Evolutionary conservation across 1,140 invertebrate species (phyloP).

Genomic region (Leptestheria dahalacensis): DNA sequence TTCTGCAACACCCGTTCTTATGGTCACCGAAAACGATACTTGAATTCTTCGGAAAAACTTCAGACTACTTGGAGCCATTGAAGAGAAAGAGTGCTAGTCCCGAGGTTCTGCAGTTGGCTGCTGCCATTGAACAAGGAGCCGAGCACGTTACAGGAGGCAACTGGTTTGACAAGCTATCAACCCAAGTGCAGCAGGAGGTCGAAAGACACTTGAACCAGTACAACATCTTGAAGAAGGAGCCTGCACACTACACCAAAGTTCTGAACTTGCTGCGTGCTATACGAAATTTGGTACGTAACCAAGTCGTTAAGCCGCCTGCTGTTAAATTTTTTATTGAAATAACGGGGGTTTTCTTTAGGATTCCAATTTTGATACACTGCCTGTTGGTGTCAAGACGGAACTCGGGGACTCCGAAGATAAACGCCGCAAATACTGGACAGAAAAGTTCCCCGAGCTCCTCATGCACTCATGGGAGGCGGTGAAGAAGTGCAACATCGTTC

Average conservation of each 20-base stretch:
- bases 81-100: neutral
- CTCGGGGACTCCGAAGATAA: neutral
- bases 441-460: neutral
- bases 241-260: neutral
- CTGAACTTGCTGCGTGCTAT: neutral
- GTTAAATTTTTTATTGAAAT: neutral
- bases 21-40: neutral
- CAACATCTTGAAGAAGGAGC: neutral
- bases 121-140: neutral
- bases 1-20: neutral
- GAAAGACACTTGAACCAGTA: neutral
- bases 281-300: neutral
- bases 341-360: too few relatives aligned
- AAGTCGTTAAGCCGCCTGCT: neutral
- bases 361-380: neutral
- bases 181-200: neutral
- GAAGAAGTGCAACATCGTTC: neutral
- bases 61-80: neutral
- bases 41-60: neutral
- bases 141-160: neutral
- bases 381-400: neutral
- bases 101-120: neutral
- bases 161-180: neutral
- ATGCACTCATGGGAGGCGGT: neutral
- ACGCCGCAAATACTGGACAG: neutral